Evolutionary conservation across 2,888 invertebrate genomes (phyloP).

Genomic region (Tryphoninae sp.): DNA sequence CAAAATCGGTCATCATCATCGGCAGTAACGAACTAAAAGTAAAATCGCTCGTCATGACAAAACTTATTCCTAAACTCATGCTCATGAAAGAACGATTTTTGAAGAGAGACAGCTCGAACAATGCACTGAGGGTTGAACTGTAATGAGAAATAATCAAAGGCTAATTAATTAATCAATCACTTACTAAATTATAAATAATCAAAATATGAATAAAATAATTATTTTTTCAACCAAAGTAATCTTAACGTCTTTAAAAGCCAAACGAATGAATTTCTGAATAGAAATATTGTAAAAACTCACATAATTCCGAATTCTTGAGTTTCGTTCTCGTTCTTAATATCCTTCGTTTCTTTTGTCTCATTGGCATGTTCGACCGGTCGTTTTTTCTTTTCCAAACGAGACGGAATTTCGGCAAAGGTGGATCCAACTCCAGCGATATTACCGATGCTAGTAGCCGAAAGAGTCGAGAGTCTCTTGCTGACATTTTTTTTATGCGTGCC

Average conservation of each 20-base stretch:
- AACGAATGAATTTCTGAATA: neutral
- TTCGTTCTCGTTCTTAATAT: neutral
- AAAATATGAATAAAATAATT: neutral
- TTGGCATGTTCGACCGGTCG: conserved; percentile 17
- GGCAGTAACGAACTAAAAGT: conserved; percentile 88
- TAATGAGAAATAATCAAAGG: conserved; percentile 13
- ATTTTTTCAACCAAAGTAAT: neutral
- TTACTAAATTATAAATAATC: neutral
- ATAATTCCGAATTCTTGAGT: conserved; percentile 28
- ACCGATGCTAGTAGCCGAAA: conserved; percentile 76
- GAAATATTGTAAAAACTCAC: conserved; percentile 40
- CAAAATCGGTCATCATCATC: conserved; percentile 84
- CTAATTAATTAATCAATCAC: too few relatives aligned
- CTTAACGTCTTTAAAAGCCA: neutral
- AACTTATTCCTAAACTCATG: conserved; percentile 87
- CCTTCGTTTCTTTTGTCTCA: conserved; percentile 11
- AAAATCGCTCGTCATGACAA: conserved; percentile 87
- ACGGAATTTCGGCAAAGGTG: conserved; percentile 63
- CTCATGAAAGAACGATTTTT: conserved; percentile 82
- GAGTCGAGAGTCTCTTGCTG: conserved; percentile 67
- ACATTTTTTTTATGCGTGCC: conserved; percentile 68
- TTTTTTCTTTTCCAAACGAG: conserved; percentile 38
- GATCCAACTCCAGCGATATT: conserved; percentile 69
- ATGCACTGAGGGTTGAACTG: conserved; percentile 67
- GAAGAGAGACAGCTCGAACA: conserved; percentile 77